phyloP scores from a whole-genome alignment of 2,797 vertebrate species.

The Bucorvus abyssinicus region DNA sequence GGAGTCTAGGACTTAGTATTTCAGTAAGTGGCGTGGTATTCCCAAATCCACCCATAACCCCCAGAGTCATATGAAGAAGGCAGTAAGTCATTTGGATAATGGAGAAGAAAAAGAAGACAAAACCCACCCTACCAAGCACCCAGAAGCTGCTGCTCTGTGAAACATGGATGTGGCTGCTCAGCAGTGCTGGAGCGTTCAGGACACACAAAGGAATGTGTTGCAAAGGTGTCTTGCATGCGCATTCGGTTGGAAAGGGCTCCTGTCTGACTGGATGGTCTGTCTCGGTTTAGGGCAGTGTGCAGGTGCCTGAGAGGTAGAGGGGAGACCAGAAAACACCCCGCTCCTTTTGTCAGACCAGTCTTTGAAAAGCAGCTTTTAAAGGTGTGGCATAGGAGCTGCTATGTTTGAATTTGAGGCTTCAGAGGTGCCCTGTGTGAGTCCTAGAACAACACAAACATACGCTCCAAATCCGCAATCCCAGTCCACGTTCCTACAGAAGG shows the following conservation, averaged over 20 bases:
- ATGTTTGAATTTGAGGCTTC: neutral
- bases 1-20: neutral
- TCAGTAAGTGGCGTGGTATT: neutral
- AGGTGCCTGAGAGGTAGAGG: neutral
- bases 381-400: neutral
- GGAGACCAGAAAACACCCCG: neutral
- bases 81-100: neutral
- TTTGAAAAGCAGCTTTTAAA: neutral
- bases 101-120: neutral
- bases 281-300: neutral
- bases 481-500: neutral
- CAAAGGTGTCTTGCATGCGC: neutral
- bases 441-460: neutral
- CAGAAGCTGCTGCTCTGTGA: neutral
- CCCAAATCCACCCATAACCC: neutral
- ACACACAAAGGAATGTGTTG: fast-evolving
- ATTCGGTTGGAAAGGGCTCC: neutral
- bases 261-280: neutral
- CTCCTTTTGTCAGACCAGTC: neutral
- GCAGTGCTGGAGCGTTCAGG: neutral
- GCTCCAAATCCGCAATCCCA: neutral
- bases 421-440: neutral
- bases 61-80: neutral
- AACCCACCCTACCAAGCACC: neutral
- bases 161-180: neutral